These are phyloP conservation scores for Eriosoma lanigerum DNA, from an alignment of 1,140 invertebrate genomes.

Conservation along the genomic window DNA sequence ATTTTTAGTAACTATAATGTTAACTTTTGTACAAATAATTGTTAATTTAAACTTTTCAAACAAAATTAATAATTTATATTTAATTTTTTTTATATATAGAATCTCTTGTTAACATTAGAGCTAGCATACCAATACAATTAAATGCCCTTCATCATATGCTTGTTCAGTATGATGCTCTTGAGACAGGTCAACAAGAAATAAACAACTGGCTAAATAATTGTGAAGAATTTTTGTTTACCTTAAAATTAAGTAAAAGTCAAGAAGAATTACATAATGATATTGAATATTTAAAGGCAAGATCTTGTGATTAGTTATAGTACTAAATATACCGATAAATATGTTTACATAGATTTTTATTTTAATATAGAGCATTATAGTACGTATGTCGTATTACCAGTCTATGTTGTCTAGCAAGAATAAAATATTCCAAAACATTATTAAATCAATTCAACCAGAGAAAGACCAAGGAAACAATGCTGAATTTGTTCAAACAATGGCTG, in stretches of 20 bases:
- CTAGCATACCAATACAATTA: slow-evolving; percentile 75
- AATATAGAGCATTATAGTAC: slow-evolving; percentile 74
- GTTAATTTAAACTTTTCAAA: too few relatives aligned
- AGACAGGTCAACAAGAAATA: slow-evolving; percentile 83
- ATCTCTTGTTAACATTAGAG: slow-evolving; percentile 76
- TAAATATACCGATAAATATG: too few relatives aligned
- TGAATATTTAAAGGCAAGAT: slow-evolving; percentile 72
- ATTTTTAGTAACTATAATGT: too few relatives aligned
- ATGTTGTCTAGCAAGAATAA: slow-evolving; percentile 94
- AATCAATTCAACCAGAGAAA: slow-evolving; percentile 72
- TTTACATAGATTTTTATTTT: background rate
- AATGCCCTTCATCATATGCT: slow-evolving; percentile 80
- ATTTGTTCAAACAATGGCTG: slow-evolving; percentile 64
- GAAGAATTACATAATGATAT: slow-evolving; percentile 74
- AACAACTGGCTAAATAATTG: slow-evolving; percentile 82
- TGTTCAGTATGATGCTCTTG: slow-evolving; percentile 86
- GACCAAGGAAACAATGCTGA: slow-evolving; percentile 66
- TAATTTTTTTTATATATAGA: slow-evolving; percentile 62
- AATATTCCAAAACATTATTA: slow-evolving; percentile 84
- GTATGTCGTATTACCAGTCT: slow-evolving; percentile 86
- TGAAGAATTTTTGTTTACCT: slow-evolving; percentile 69
- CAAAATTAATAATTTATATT: too few relatives aligned
- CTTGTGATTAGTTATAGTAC: background rate
- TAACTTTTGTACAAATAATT: too few relatives aligned
- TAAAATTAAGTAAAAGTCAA: slow-evolving; percentile 69